A percentile compares a stretch with the other conserved stretches of the same genome.
phyloP scores from a whole-genome alignment of 2,888 invertebrate species.

The Horisme vitalbata region DNA sequence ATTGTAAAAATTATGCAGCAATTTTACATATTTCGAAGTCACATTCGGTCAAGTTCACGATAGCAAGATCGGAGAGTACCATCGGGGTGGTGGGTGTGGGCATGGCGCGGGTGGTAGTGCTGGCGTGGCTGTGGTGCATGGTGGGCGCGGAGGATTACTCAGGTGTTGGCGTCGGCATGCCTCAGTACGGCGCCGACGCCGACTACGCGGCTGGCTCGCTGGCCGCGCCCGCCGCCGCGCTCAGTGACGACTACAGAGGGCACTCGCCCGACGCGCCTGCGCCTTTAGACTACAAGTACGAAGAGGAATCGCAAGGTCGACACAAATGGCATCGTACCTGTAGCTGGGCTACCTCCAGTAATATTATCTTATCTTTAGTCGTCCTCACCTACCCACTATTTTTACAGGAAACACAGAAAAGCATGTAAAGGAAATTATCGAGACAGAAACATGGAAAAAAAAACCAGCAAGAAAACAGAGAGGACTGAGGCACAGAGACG shows the following conservation, averaged over 20 bases:
- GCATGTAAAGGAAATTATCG: constrained; percentile 37
- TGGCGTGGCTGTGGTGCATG: constrained; percentile 44
- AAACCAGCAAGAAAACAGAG: constrained; percentile 43
- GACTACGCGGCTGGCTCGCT: constrained; percentile 41
- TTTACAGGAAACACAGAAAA: constrained; percentile 44
- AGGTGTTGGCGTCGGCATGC: constrained; percentile 60
- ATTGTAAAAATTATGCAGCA: constrained; percentile 51
- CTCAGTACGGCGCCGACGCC: constrained; percentile 55
- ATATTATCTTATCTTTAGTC: too few relatives aligned
- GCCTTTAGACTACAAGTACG: constrained; percentile 63
- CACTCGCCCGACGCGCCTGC: constrained; percentile 55
- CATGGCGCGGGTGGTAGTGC: constrained; percentile 37
- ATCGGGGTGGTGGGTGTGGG: constrained; percentile 19
- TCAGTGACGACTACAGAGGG: constrained; percentile 51
- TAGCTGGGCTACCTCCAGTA: too few relatives aligned
- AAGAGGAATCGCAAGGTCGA: constrained; percentile 47
- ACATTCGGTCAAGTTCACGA: constrained; percentile 22
- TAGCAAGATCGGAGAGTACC: constrained; percentile 25
- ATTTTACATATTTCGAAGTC: constrained; percentile 35
- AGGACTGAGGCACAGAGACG: constrained; percentile 23
- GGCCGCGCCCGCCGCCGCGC: constrained; percentile 26
- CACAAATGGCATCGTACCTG: too few relatives aligned
- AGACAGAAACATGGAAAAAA: constrained; percentile 43
- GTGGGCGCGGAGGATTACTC: constrained; percentile 56
- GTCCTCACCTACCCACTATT: not conserved